Percentiles rank a stretch among this genome's conserved stretches.
Evolutionary conservation across 2,888 invertebrate species (phyloP).

Genomic region (Serrognathus titanus): DNA sequence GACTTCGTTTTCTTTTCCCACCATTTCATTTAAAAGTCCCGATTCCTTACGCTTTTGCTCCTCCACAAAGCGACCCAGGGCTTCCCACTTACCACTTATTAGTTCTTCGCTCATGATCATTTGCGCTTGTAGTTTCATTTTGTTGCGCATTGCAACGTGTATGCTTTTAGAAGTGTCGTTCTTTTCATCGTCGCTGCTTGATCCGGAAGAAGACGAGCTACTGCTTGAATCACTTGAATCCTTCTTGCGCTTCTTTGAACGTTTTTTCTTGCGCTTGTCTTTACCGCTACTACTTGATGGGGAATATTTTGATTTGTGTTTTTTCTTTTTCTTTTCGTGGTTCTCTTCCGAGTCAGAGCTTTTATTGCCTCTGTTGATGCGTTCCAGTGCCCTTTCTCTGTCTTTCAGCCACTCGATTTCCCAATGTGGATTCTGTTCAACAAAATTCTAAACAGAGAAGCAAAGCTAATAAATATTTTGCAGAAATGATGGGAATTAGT

Average conservation of each 20-base stretch:
- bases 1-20: conserved; percentile 23
- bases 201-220: conserved; percentile 47
- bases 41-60: conserved; percentile 46
- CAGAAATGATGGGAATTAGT: too few species aligned
- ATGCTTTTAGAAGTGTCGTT: conserved; percentile 59
- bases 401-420: conserved; percentile 84
- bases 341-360: conserved; percentile 32
- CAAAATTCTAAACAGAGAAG: conserved; percentile 61
- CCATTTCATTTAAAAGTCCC: conserved; percentile 31
- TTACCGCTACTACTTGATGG: conserved; percentile 29
- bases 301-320: conserved; percentile 33
- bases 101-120: conserved; percentile 50
- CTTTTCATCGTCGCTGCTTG: conserved; percentile 42
- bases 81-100: conserved; percentile 45
- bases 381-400: conserved; percentile 53
- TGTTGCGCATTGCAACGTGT: conserved; percentile 64
- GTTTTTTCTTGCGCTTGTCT: conserved; percentile 58
- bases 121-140: conserved; percentile 51
- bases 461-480: too few species aligned
- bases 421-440: conserved; percentile 83
- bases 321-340: conserved; percentile 28
- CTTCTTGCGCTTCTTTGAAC: conserved; percentile 39
- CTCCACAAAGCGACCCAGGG: conserved; percentile 50
- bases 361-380: conserved; percentile 34
- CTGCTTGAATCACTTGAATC: conserved; percentile 48